Evolutionary conservation across 2,888 invertebrate species (phyloP), one percentile per base, ranked within the genome.

Genomic region (Polia nebulosa): DNA sequence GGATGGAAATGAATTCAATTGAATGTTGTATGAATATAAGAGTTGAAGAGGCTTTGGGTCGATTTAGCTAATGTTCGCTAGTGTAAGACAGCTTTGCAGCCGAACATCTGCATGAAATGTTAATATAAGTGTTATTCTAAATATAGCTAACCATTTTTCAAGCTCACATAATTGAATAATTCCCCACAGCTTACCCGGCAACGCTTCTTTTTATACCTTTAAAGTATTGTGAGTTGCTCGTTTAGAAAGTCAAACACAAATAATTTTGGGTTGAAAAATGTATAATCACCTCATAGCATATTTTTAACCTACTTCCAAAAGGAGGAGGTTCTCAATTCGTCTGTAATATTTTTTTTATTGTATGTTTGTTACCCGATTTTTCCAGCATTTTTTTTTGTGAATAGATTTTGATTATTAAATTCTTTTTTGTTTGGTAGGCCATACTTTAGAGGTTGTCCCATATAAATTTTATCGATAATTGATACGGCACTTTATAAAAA

Each of bases 1-100:
- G 9, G 29, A 17, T 11, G 53, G 17, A 64, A 80, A 81, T 82
- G 71, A 82, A 77, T 82, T 82, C 82, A 73, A 77, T 79, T 75
- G 61, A 73, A 80, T 73, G 60, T 67, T 74, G 56, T 59, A 39
- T 74, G 67, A 63, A 78, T 65, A 73, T 60, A 25, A 39, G 17
- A 52, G 13, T 6, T 2, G 36, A 22, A 55, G 27, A 44, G 20
- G 51, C 13, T 15, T 20, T 32, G 29, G 20, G 39, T n/a, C 5
- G 45, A 22, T 32, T 52, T 51, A 47, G 11, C 15, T 17, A 17
- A 61, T 52, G 22, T 61, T 32, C 8, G 15, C 20, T 15, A 20
- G 41, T 17, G 4, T 15, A 32, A 15, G 22, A 7, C n/a, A 25
- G 34, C 20, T 27, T 39, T 22, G 32, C 52, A 6, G 20, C 11